Conservation (phyloP, 2,113 vertebrate genomes). For the Gobius niger region DNA sequence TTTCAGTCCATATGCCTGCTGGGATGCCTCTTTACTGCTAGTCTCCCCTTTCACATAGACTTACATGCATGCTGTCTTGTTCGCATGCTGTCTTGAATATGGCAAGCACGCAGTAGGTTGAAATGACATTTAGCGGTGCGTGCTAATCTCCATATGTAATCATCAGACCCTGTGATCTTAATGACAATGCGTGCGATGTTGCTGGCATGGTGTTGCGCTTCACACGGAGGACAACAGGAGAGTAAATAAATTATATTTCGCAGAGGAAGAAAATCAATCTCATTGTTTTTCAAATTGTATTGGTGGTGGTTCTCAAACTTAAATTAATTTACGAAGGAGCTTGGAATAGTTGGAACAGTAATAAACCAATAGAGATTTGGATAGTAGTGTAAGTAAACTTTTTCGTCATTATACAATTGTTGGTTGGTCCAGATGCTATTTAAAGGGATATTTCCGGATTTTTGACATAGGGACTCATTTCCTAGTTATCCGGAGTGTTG, state of each 20-base stretch:
- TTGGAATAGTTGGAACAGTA: too few relatives aligned
- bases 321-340: too few relatives aligned
- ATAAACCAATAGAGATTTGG: too few relatives aligned
- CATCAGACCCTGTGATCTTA: conserved; percentile 49
- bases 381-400: too few relatives aligned
- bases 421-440: too few relatives aligned
- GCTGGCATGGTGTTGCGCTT: conserved; percentile 40
- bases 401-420: too few relatives aligned
- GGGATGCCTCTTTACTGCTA: conserved; percentile 15
- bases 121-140: conserved; percentile 32
- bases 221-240: conserved; percentile 37
- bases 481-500: too few relatives aligned
- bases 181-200: conserved; percentile 35
- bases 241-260: conserved; percentile 53
- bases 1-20: conserved; percentile 18
- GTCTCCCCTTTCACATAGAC: not conserved
- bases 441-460: too few relatives aligned
- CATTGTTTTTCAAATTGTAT: too few relatives aligned
- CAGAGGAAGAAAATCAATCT: conserved; percentile 9
- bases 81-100: conserved; percentile 17
- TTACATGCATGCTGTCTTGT: conserved; percentile 8
- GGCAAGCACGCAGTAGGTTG: conserved; percentile 22
- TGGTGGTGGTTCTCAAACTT: too few relatives aligned
- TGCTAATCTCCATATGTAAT: conserved; percentile 47
- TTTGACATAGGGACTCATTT: too few relatives aligned